These are phyloP conservation scores for Carcina quercana DNA, from an alignment of 2,888 invertebrate genomes.

Conservation along the genomic window DNA sequence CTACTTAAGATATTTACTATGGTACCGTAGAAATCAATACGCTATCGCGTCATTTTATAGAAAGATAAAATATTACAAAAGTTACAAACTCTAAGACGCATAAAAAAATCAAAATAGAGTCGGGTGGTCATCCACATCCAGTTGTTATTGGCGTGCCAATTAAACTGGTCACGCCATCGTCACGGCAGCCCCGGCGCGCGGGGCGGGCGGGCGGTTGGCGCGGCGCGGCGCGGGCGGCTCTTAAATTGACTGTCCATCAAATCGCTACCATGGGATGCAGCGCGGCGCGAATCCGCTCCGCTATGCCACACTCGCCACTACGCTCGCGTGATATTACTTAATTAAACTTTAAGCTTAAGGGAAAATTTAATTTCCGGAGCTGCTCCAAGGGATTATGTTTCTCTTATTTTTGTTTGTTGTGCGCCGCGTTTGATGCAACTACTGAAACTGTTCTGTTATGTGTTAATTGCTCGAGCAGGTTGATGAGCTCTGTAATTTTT, in stretches of 20 bases:
- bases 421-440: conserved; percentile 6
- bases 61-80: too few species aligned
- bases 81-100: too few species aligned
- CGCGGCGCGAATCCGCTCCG: conserved; percentile 18
- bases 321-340: conserved; percentile 57
- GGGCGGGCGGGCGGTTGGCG: too few species aligned
- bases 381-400: conserved; percentile 42
- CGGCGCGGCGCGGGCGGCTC: conserved; percentile 26
- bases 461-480: conserved; percentile 22
- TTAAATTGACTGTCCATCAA: conserved; percentile 52
- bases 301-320: conserved; percentile 16
- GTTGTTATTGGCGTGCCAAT: conserved; percentile 28
- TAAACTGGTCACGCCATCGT: conserved; percentile 30
- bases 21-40: too few species aligned
- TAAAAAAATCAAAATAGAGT: too few species aligned
- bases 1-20: too few species aligned
- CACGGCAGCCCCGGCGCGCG: too few species aligned
- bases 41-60: too few species aligned
- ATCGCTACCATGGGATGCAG: conserved; percentile 31
- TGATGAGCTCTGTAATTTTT: too few species aligned
- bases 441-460: conserved; percentile 24
- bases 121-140: too few species aligned
- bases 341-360: conserved; percentile 63
- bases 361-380: conserved; percentile 63
- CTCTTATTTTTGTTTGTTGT: conserved; percentile 43